Percentiles rank a stretch among this genome's conserved stretches.
phyloP scores from a whole-genome alignment of 2,888 invertebrate species.

The Thecocarcelia acutangulata region DNA sequence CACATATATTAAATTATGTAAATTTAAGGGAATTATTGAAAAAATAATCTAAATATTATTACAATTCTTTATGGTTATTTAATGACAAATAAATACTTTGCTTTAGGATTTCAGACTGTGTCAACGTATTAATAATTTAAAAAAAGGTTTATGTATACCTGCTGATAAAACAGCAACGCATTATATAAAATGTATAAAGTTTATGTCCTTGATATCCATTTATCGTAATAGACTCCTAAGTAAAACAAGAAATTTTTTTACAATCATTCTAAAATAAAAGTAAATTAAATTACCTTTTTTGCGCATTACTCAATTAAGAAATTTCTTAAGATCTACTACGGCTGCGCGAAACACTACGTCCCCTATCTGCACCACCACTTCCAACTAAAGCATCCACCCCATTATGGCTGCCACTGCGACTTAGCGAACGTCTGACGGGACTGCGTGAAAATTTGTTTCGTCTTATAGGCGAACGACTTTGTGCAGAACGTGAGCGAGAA shows the following conservation, averaged over 20 bases:
- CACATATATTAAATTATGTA: constrained; percentile 64
- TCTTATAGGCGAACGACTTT: constrained; percentile 88
- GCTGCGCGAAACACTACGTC: constrained; percentile 80
- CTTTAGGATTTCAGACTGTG: constrained; percentile 48
- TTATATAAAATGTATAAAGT: constrained; percentile 59
- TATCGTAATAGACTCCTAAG: constrained; percentile 51
- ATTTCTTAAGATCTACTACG: constrained; percentile 76
- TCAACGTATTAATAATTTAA: constrained; percentile 55
- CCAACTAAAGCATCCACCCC: constrained; percentile 78
- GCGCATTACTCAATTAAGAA: constrained; percentile 13
- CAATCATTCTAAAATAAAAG: neutral
- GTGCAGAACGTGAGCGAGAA: constrained; percentile 86
- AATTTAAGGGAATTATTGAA: constrained; percentile 52
- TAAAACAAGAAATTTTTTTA: constrained; percentile 7
- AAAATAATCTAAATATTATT: constrained; percentile 60
- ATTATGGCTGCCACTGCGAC: constrained; percentile 82
- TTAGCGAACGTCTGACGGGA: constrained; percentile 81
- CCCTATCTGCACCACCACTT: constrained; percentile 80
- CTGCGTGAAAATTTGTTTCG: constrained; percentile 86
- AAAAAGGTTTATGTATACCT: constrained; percentile 64
- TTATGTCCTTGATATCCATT: constrained; percentile 54
- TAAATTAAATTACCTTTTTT: constrained; percentile 51
- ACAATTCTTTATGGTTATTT: constrained; percentile 19
- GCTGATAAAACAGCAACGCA: constrained; percentile 66
- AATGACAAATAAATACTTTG: constrained; percentile 36